These are phyloP conservation scores for Stichopus chloronotus DNA, from an alignment of 35 echinoderm and acorn worm species.

Conservation along the genomic window DNA sequence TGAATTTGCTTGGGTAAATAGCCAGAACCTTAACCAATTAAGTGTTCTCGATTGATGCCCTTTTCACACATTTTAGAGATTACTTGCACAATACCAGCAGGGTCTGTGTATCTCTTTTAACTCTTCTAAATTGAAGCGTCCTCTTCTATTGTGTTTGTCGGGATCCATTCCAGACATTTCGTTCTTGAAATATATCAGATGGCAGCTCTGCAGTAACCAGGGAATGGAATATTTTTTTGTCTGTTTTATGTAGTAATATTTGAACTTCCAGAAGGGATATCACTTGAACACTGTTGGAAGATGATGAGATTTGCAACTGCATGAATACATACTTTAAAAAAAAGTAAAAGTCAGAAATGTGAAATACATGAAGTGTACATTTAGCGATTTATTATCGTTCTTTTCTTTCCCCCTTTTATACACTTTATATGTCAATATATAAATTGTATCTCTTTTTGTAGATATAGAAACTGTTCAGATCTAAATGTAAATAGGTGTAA, in stretches of 20 bases:
- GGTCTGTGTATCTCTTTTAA: too few relatives aligned
- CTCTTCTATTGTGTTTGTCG: neutral
- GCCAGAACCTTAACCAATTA: too few relatives aligned
- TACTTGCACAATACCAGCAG: too few relatives aligned
- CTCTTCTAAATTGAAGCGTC: too few relatives aligned
- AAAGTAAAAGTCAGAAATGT: neutral
- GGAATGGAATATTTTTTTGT: too few relatives aligned
- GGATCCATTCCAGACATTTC: neutral
- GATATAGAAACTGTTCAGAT: slow-evolving; percentile 31
- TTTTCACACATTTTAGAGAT: too few relatives aligned
- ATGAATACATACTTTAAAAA: slow-evolving; percentile 5
- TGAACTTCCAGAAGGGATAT: too few relatives aligned
- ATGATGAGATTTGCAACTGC: neutral
- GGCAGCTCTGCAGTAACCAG: neutral
- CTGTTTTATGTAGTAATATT: too few relatives aligned
- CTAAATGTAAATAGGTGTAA: slow-evolving; percentile 33
- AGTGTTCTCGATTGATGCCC: too few relatives aligned
- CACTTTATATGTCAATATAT: slow-evolving; percentile 47
- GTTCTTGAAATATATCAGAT: neutral
- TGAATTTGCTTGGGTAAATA: too few relatives aligned
- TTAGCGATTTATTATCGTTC: neutral
- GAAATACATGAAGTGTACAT: slow-evolving; percentile 49
- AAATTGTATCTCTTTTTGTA: slow-evolving; percentile 40
- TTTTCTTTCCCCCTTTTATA: slow-evolving; percentile 11
- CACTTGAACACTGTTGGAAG: neutral